Conservation (phyloP, 2,888 invertebrate genomes). For the Lithophane socia region DNA sequence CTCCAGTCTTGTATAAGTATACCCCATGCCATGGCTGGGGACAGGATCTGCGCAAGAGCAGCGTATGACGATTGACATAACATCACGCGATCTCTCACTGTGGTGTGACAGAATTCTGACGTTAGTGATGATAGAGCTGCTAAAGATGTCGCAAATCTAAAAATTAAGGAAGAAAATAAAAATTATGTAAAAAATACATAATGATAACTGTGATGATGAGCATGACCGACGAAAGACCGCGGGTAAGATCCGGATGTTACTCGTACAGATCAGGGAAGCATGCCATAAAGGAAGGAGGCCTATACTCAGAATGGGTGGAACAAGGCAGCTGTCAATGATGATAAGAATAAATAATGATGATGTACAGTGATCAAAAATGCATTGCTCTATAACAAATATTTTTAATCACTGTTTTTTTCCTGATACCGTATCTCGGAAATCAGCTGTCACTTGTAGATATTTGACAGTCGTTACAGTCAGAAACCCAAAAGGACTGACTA, state of each 20-base stretch:
- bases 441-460: too few species aligned
- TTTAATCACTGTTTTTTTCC: neutral
- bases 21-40: constrained; percentile 78
- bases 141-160: constrained; percentile 78
- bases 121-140: constrained; percentile 74
- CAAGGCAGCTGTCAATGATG: neutral
- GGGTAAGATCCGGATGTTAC: neutral
- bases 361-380: neutral
- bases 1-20: constrained; percentile 78
- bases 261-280: neutral
- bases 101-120: constrained; percentile 79
- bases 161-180: constrained; percentile 41
- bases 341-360: neutral
- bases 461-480: too few species aligned
- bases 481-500: too few species aligned
- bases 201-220: neutral
- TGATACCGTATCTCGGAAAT: too few species aligned
- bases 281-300: neutral
- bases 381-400: neutral
- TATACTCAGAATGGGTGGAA: neutral
- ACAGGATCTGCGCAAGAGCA: constrained; percentile 72
- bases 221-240: neutral
- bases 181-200: neutral
- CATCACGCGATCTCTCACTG: constrained; percentile 78
- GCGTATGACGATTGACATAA: constrained; percentile 77